Evolutionary conservation across 2,113 vertebrate genomes (phyloP), one percentile per base, ranked within the genome.

Genomic region (Hystrix brachyura): DNA sequence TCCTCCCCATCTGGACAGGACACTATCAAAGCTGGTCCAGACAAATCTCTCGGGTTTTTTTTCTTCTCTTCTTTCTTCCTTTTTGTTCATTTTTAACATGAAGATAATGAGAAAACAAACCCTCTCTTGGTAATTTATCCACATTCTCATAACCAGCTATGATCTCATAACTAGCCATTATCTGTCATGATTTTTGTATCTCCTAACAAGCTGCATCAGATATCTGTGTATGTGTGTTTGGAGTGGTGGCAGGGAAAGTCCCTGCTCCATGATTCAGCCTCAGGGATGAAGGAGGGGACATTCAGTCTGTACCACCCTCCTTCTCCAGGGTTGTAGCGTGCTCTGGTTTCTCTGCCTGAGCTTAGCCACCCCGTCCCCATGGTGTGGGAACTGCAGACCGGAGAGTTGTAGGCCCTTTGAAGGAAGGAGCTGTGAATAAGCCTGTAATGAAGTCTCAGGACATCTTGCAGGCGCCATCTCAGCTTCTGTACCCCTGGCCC

Each of bases 181-280:
- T 94, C 79, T 86, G 62, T 88, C 62, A 29, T 91, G 91, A 64
- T 59, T 89, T 81, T 87, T 87, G 71, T 76, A 86, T 96, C 79
- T 46, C 21, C 48, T 51, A 85, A 38, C 46, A 85, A 81, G 71
- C 78, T 87, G 90, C 80, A 82, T 57, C 78, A 4, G 46, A 34
- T 71, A n/a, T 78, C 51, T 53, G 1, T 53, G 38, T 15, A 46
- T 27, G 13, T 4, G 1, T 48, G 11, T 62, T 21, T 74, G 59
- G 80, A 87, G 12, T 81, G 59, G 48, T 55, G 32, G 48, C 17
- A 0, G 76, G 74, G 64, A 8, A 76, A 7, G 21, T 51, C 38
- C 64, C 25, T 38, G 57, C 32, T 21, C 59, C 2, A 0, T 25
- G 27, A 46, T 27, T 46, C 51, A 14, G 84, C 53, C 62, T 23